phyloP scores from a whole-genome alignment of 2,113 vertebrate species.

The Propithecus coquereli region DNA sequence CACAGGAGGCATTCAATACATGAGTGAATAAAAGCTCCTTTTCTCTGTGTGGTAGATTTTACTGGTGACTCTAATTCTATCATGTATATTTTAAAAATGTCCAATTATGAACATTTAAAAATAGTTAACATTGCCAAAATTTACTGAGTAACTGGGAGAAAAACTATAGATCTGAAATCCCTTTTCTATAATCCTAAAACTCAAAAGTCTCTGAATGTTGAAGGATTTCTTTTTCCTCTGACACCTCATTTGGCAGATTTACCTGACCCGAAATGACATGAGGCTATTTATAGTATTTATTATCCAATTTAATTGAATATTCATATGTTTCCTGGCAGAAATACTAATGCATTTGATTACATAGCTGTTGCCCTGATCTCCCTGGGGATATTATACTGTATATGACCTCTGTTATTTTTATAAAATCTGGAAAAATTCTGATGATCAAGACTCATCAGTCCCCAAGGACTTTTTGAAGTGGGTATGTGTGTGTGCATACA shows the following conservation, averaged over 20 bases:
- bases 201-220: not conserved
- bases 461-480: not conserved
- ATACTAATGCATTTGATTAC: constrained; percentile 39
- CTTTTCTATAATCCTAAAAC: constrained; percentile 29
- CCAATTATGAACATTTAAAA: not conserved
- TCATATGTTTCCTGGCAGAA: constrained; percentile 52
- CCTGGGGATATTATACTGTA: not conserved
- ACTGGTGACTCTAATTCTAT: not conserved
- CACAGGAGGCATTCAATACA: not conserved
- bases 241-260: constrained; percentile 36
- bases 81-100: not conserved
- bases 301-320: constrained; percentile 57
- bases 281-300: constrained; percentile 56
- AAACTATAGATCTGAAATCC: not conserved
- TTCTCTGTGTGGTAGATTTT: not conserved
- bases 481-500: not conserved
- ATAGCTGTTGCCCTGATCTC: not conserved
- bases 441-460: not conserved
- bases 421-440: constrained; percentile 27
- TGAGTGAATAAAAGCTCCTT: not conserved
- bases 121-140: not conserved
- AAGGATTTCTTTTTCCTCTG: not conserved
- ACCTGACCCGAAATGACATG: constrained; percentile 43
- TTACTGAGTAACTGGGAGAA: not conserved
- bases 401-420: not conserved